phyloP scores from a whole-genome alignment of 2,888 invertebrate species.

The Polyommatus icarus region DNA sequence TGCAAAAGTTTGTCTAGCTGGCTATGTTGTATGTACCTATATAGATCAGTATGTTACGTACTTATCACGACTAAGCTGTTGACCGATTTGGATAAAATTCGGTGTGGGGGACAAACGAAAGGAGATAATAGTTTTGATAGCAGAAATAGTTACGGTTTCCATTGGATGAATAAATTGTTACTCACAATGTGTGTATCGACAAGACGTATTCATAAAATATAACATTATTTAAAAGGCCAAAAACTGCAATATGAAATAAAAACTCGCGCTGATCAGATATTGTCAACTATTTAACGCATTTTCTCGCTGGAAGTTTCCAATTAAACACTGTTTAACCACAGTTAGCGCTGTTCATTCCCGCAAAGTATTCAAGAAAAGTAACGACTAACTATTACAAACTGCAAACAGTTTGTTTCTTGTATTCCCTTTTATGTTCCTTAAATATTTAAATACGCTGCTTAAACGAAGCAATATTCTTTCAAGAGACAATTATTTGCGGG shows the following conservation, averaged over 20 bases:
- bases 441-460: conserved; percentile 14
- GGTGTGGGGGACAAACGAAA: no score
- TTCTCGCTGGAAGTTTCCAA: background rate
- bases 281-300: background rate
- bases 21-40: no score
- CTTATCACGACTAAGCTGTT: no score
- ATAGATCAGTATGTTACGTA: background rate
- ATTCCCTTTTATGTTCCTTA: conserved; percentile 1
- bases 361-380: conserved; percentile 3
- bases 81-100: no score
- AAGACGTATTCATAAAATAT: no score
- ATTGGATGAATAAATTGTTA: no score
- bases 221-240: background rate
- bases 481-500: conserved; percentile 23
- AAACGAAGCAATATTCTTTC: conserved; percentile 12
- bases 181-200: no score
- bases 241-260: background rate
- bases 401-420: background rate
- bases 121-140: no score
- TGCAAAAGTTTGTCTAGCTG: background rate
- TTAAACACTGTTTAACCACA: background rate
- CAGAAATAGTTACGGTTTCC: no score
- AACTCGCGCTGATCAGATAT: background rate
- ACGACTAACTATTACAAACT: background rate
- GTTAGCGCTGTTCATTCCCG: background rate